Base-by-base conservation (phyloP, 2,797 vertebrate species). In the Graptemys geographica region DNA sequence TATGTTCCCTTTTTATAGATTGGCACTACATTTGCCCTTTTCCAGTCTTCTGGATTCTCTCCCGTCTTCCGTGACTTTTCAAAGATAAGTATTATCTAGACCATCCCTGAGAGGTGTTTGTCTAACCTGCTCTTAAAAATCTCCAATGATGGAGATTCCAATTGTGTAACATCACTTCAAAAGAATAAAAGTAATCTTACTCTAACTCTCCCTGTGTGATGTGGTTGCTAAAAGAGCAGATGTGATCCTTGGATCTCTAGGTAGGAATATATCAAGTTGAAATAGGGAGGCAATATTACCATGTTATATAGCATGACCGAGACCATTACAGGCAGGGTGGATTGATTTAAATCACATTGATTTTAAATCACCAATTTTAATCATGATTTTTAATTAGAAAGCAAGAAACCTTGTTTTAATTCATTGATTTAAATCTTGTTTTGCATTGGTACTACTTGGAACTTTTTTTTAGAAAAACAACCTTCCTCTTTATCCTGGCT, bases 381-480 rank as follows among this genome's bases (percentile, higher is more conserved):
- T 62, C 28, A 31, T 62, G 6, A 62, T 62, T 62, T 62, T 62
- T 31, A 62, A 33, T 62, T 62, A 27, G 59, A 31, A 62, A 62
- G 84, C 16, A 51, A 9, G n/a, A 86, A 83, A 7, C 57, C 19
- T 49, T 2, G 0, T 21, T 76, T 41, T 0, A 0, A 92, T 28
- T 72, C 55, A 21, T 47, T 84, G 57, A 31, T 82, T 94, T 72
- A 41, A 86, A 0, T 79, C 11, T 37, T 44, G 5, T 76, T 52
- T 74, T 87, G 52, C 52, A 91, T 37, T 79, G 6, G 1, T 18
- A 55, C 55, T 90, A 47, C 25, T 83, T 91, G 56, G 2, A 62
- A 62, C 31, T 62, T 62, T 16, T 41, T 31, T 62, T 62, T 15
- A 62, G 59, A 13, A 33, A 33, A 33, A 62, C 15, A 62, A 62